Conservation (phyloP, 1,140 invertebrate genomes). For the Saxidomus purpurata region DNA sequence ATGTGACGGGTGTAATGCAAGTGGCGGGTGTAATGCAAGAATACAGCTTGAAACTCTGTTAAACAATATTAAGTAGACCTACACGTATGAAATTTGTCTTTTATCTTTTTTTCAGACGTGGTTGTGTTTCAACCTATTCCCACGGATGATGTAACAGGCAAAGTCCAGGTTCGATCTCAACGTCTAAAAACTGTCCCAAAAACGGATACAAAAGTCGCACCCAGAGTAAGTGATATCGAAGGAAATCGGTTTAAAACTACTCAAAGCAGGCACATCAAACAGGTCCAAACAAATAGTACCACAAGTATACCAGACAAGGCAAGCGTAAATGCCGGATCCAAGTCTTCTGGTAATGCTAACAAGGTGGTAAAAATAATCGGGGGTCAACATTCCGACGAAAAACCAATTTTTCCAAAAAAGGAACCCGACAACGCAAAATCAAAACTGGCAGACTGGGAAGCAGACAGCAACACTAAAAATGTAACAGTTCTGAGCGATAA, state of each 20-base stretch:
- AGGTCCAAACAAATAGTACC: neutral
- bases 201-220: neutral
- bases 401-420: neutral
- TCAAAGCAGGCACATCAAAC: neutral
- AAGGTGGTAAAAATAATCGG: neutral
- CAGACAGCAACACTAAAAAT: neutral
- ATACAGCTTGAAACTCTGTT: too few species aligned
- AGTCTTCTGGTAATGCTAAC: neutral
- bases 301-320: neutral
- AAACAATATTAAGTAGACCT: too few species aligned
- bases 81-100: too few species aligned
- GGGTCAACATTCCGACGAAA: neutral
- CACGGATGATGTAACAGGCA: neutral
- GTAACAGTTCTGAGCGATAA: constrained; percentile 2
- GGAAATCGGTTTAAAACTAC: neutral
- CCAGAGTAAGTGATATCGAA: neutral
- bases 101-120: neutral
- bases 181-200: neutral
- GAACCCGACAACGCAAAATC: neutral
- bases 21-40: too few species aligned
- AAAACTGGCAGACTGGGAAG: neutral
- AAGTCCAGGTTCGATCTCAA: neutral
- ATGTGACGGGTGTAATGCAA: too few species aligned
- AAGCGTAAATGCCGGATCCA: too few species aligned
- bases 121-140: neutral